Evolutionary conservation across 2,888 invertebrate genomes (phyloP).

Genomic region (Actias luna): DNA sequence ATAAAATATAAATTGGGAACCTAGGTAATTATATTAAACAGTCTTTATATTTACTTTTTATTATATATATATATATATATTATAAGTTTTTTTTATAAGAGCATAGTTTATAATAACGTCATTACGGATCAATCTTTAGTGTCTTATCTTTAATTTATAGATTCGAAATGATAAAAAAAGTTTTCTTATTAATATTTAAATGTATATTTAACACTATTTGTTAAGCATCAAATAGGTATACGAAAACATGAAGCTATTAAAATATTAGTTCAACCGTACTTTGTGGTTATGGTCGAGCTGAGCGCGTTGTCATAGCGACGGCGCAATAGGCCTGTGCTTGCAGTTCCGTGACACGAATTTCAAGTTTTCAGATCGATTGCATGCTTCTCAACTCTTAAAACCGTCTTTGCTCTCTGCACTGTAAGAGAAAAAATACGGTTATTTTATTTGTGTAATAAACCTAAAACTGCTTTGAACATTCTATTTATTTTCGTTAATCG

Average conservation of each 20-base stretch:
- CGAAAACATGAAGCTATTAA: slow-evolving; percentile 1
- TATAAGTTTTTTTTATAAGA: too few species aligned
- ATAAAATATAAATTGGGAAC: too few species aligned
- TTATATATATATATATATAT: too few species aligned
- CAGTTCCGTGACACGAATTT: slow-evolving; percentile 72
- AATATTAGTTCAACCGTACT: slow-evolving; percentile 8
- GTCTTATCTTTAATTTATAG: background rate
- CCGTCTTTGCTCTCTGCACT: slow-evolving; percentile 32
- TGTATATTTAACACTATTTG: background rate
- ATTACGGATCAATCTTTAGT: background rate
- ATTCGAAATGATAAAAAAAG: background rate
- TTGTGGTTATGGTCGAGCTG: slow-evolving; percentile 19
- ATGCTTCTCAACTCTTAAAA: slow-evolving; percentile 28
- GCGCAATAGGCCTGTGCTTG: slow-evolving; percentile 72
- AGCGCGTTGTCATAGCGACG: slow-evolving; percentile 65
- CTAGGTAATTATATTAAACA: too few species aligned
- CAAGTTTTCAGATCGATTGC: slow-evolving; percentile 66
- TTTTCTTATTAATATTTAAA: background rate
- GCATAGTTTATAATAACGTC: background rate
- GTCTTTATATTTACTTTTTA: too few species aligned
- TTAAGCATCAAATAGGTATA: background rate
- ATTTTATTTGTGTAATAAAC: background rate
- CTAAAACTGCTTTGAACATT: background rate
- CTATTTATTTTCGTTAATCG: too few species aligned
- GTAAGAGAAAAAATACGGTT: background rate